Evolutionary conservation across 2,888 invertebrate genomes (phyloP), one percentile per base, ranked within the genome.

Genomic region (Platerodrilus igneus): DNA sequence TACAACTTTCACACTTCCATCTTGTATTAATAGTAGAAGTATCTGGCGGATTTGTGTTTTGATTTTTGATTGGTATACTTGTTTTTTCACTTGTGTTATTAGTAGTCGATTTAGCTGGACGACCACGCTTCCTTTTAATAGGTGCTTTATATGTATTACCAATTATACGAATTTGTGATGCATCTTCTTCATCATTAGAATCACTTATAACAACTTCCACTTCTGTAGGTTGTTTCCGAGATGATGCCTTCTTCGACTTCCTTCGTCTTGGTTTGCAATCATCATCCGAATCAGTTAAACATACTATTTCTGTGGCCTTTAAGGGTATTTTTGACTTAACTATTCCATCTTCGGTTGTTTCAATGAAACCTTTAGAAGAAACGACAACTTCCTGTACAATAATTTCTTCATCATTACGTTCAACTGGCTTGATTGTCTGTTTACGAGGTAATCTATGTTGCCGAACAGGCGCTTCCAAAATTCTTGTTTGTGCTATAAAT

Each of bases 351-450:
- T 52, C 52, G 2, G 47, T 37, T 5, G 53, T 55, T 35, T 66
- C 62, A 5, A 67, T 47, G 39, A 61, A 62, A 30, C 65, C 63
- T 39, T 57, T 62, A 1, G 63, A 62, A 19, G 61, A 61, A 5
- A 68, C 62, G 32, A 64, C 60, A 3, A 68, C 64, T 49, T 66
- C 65, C 41, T 68, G 59, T 2, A 68, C 64, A 3, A 67, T 63
- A 27, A 68, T 67, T 47, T 68, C 67, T 46, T 68, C 68, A 32
- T 64, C 61, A 4, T 55, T 50, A 10, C 64, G 59, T 33, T 59
- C 51, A n/a, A 66, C 58, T 3, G 67, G 66, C 50, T 62, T 64
- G 9, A 69, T 68, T 35, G 63, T 56, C 49, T 69, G 69, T 46
- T 69, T 69, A 16, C 69, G 56, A 1, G 69, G 69, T 28, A 66